Conservation (phyloP, 2,888 invertebrate species). For the Trichopria drosophilae region DNA sequence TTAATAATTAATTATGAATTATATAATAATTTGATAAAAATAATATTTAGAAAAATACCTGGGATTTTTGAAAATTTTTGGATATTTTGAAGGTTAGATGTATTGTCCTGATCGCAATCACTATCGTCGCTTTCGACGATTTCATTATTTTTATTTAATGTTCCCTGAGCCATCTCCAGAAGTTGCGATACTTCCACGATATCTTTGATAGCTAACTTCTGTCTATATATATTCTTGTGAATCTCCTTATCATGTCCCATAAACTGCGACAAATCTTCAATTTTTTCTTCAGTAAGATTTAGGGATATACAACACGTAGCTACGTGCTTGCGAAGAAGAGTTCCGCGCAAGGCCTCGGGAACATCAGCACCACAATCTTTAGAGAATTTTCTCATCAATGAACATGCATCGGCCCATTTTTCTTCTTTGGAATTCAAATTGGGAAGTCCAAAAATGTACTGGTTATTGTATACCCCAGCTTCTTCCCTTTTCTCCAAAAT, state of each 20-base stretch:
- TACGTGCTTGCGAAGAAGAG: slow-evolving; percentile 14
- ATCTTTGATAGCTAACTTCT: slow-evolving; percentile 2
- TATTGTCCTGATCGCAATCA: too few relatives aligned
- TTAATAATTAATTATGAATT: too few relatives aligned
- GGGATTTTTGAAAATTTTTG: too few relatives aligned
- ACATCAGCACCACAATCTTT: neutral
- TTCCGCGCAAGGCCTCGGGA: slow-evolving; percentile 6
- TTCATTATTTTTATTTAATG: neutral
- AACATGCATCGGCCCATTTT: too few relatives aligned
- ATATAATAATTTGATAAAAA: too few relatives aligned
- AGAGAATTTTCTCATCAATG: neutral
- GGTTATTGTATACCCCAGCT: slow-evolving; percentile 2
- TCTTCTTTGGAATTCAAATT: too few relatives aligned
- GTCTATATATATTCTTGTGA: slow-evolving; percentile 9
- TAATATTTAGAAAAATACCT: too few relatives aligned
- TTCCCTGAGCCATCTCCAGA: slow-evolving; percentile 1
- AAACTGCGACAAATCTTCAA: slow-evolving; percentile 5
- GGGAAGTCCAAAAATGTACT: slow-evolving; percentile 13
- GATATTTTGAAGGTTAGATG: too few relatives aligned
- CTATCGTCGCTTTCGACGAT: neutral
- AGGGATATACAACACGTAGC: slow-evolving; percentile 8
- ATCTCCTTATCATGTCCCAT: slow-evolving; percentile 14
- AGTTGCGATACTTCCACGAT: slow-evolving; percentile 1
- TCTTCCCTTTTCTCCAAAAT: neutral
- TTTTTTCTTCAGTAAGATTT: slow-evolving; percentile 2